Evolutionary conservation across 2,888 invertebrate species (phyloP), one percentile per base, ranked within the genome.

Genomic region (Branchellion lobata): DNA sequence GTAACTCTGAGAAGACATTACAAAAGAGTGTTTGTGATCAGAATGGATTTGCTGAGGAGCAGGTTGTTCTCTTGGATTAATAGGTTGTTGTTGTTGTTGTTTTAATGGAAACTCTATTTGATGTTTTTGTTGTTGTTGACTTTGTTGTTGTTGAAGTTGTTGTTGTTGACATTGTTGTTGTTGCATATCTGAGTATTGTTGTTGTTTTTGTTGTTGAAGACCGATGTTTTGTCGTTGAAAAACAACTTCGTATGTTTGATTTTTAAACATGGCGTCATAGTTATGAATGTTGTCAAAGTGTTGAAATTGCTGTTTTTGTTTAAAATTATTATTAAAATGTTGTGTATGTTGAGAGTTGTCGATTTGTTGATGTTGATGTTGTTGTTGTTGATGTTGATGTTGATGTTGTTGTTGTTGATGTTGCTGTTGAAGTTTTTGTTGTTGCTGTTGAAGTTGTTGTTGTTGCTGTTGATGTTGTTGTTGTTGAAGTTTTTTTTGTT

Each of bases 371-470:
- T 57, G n/a, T 57, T 57, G 61, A 57, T 57, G 61, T 24, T 18
- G 21, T 57, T 57, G 61, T 57, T 57, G 61, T 18, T 57, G 21
- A 24, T 18, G 8, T 57, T 18, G 21, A 14, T 57, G 61, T 57
- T 57, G 61, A 57, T 57, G 61, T 18, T 57, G 61, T n/a, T 57
- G 21, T 57, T 57, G 21, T 57, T 57, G 61, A 5, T 57, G 61
- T 24, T 57, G 21, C 5, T 57, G 5, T 57, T 57, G 61, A 5
- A 14, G 61, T 18, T 24, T 3, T 14, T 57, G 61, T 57, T 57
- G 61, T 57, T 57, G 61, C 5, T 24, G n/a, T 24, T 57, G 21
- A 18, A 14, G n/a, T 14, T 57, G 21, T 57, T 57, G 61, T 18
- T n/a, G 61, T 18, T 57, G 61, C 21, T 57, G 21, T 57, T 57